Percentiles rank a stretch among this genome's conserved stretches.
phyloP scores from a whole-genome alignment of 2,888 invertebrate genomes.

The Clusia tigrina region DNA sequence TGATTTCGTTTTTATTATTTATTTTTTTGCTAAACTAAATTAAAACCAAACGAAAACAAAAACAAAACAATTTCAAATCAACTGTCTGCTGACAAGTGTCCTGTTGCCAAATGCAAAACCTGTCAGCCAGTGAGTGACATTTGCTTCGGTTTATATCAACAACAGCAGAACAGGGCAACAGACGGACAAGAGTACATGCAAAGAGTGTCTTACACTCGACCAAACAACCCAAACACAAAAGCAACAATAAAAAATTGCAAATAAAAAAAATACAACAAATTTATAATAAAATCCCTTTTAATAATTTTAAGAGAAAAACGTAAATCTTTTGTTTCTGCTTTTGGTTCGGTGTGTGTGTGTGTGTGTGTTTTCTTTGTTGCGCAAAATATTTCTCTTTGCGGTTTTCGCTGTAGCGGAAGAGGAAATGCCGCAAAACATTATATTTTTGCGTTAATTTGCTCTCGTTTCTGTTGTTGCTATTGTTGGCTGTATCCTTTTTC shows the following conservation, averaged over 20 bases:
- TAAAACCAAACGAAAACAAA: neutral
- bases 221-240: too few species aligned
- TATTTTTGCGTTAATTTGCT: conserved; percentile 51
- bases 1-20: neutral
- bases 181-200: neutral
- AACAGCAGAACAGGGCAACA: neutral
- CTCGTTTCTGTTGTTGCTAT: neutral
- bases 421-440: conserved; percentile 45
- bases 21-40: neutral
- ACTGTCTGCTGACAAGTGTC: conserved; percentile 16
- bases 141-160: neutral
- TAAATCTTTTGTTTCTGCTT: conserved; percentile 3
- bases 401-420: conserved; percentile 44
- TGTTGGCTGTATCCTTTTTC: neutral
- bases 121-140: neutral
- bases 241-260: too few species aligned
- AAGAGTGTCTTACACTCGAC: too few species aligned
- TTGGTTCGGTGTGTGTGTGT: too few species aligned
- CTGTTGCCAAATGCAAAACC: conserved; percentile 2
- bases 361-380: neutral
- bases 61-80: conserved; percentile 15
- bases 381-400: conserved; percentile 5
- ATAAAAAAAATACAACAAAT: neutral
- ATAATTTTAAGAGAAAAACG: neutral
- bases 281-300: neutral